Conservation (phyloP, 2,113 vertebrate species). For the Antechinus flavipes region DNA sequence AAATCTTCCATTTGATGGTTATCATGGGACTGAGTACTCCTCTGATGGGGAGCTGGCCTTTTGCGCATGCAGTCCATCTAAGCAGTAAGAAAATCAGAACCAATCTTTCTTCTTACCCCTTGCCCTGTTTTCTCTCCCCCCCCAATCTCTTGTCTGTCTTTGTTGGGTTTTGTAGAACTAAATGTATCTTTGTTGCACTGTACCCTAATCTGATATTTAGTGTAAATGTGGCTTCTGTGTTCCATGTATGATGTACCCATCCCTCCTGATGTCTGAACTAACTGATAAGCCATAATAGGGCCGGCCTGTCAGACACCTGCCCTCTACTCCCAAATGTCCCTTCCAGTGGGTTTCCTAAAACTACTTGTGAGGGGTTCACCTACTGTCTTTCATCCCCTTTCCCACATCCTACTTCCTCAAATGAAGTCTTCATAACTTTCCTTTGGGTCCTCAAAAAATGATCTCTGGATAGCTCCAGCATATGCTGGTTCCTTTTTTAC, state of each 20-base stretch:
- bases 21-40: slow-evolving; percentile 40
- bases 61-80: slow-evolving; percentile 63
- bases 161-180: slow-evolving; percentile 52
- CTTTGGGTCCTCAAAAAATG: slow-evolving; percentile 6
- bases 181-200: slow-evolving; percentile 41
- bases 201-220: slow-evolving; percentile 58
- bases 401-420: background rate
- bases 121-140: background rate
- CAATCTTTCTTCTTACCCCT: background rate
- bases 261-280: slow-evolving; percentile 75
- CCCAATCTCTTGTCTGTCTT: slow-evolving; percentile 53
- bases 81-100: slow-evolving; percentile 46
- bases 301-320: slow-evolving; percentile 68
- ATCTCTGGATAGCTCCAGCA: background rate
- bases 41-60: background rate
- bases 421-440: slow-evolving; percentile 9
- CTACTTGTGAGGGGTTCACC: slow-evolving; percentile 59
- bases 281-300: slow-evolving; percentile 88
- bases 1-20: slow-evolving; percentile 35
- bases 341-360: slow-evolving; percentile 53
- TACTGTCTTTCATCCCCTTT: background rate
- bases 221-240: slow-evolving; percentile 73
- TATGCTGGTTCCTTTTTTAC: background rate
- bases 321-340: slow-evolving; percentile 37
- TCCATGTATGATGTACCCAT: slow-evolving; percentile 68